These are phyloP conservation scores for Ceriagrion tenellum DNA, from an alignment of 2,888 invertebrate genomes.

Conservation along the genomic window DNA sequence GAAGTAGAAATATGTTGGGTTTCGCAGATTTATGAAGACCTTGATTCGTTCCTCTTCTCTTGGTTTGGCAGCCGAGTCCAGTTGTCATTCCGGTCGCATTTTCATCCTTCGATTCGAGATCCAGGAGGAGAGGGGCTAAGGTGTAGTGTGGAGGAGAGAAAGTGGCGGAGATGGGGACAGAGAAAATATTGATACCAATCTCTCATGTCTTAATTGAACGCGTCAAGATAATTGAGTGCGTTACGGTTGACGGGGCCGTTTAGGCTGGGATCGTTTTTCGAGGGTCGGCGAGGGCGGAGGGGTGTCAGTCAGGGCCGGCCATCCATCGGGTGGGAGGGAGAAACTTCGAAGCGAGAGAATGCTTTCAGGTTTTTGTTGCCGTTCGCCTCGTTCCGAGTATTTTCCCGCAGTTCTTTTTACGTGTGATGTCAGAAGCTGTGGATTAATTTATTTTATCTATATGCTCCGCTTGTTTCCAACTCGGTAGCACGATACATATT, in stretches of 20 bases:
- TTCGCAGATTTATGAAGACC: too few relatives aligned
- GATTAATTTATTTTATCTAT: neutral
- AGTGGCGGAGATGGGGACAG: neutral
- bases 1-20: too few relatives aligned
- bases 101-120: too few relatives aligned
- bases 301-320: neutral
- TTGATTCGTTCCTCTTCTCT: neutral
- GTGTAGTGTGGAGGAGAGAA: too few relatives aligned
- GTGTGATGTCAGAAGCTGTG: neutral
- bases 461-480: neutral
- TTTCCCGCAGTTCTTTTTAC: neutral
- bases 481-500: neutral
- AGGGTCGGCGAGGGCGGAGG: neutral
- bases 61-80: neutral
- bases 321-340: neutral
- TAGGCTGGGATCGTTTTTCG: neutral
- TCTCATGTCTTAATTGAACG: conserved; percentile 43
- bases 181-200: conserved; percentile 32
- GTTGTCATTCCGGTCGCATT: neutral
- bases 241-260: neutral
- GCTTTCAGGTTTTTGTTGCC: neutral
- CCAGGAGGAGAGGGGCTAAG: too few relatives aligned
- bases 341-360: neutral
- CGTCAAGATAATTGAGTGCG: conserved; percentile 43
- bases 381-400: neutral